Evolutionary conservation across 2,888 invertebrate species (phyloP).

Genomic region (Scaptomyza reducta): DNA sequence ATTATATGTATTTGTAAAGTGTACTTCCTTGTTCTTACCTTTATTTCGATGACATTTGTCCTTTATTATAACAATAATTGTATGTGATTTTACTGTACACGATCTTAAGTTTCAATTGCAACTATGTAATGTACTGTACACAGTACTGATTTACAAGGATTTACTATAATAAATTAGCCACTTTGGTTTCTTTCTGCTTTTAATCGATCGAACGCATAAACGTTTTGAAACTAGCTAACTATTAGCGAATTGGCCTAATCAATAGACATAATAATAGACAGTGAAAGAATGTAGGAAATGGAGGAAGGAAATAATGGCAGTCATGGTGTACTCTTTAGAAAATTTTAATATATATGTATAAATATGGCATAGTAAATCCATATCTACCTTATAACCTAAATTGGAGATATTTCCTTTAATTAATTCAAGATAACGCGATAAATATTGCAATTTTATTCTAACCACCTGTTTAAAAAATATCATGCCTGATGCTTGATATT

Average conservation of each 20-base stretch:
- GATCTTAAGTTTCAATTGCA: conserved; percentile 3
- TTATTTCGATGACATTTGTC: conserved; percentile 4
- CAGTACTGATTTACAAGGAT: conserved; percentile 17
- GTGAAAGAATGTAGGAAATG: background rate
- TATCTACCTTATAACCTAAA: background rate
- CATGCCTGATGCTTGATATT: no score
- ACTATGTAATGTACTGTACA: conserved; percentile 17
- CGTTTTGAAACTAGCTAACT: background rate
- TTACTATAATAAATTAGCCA: background rate
- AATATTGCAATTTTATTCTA: no score
- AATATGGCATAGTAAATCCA: background rate
- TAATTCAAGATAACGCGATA: no score
- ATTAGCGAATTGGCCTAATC: background rate
- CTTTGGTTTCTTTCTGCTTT: background rate
- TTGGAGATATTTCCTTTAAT: no score
- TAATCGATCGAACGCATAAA: background rate
- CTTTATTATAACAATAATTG: background rate
- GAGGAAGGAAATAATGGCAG: background rate
- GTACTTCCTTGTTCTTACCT: conserved; percentile 1
- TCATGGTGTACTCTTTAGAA: background rate
- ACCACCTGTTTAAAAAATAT: no score
- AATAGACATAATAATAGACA: background rate
- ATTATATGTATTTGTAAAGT: background rate
- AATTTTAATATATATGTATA: background rate
- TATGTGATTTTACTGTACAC: conserved; percentile 1